Conservation (phyloP, 2,888 invertebrate genomes). For the Macaria notata region DNA sequence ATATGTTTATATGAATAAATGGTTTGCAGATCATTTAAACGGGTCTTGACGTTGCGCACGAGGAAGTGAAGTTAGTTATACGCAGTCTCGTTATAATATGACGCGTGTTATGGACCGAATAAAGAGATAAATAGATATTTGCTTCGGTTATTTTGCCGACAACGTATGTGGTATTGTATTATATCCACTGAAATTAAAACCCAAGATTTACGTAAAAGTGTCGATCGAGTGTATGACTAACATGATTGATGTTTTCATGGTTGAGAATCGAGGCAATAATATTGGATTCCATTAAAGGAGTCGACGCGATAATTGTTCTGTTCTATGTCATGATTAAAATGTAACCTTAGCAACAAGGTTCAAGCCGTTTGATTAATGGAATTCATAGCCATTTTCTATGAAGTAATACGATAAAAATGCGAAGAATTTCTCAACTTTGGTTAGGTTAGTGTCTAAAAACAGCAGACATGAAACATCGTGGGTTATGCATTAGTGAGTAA, state of each 20-base stretch:
- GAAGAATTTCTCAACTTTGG: too few species aligned
- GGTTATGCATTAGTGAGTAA: conserved; percentile 1
- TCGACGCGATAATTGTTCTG: conserved; percentile 8
- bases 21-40: conserved; percentile 2
- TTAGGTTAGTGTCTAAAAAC: background rate
- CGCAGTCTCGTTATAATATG: too few species aligned
- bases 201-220: background rate
- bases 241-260: conserved; percentile 8
- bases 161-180: too few species aligned
- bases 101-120: too few species aligned
- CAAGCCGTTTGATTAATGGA: background rate
- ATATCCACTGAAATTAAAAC: too few species aligned
- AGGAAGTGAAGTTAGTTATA: conserved; percentile 14
- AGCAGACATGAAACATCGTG: background rate
- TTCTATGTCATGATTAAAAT: conserved; percentile 9
- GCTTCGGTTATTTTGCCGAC: too few species aligned
- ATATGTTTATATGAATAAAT: conserved; percentile 6
- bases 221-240: conserved; percentile 3
- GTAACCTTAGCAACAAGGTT: conserved; percentile 10
- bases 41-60: conserved; percentile 1
- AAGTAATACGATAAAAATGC: too few species aligned
- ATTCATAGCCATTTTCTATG: background rate
- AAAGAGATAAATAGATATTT: too few species aligned
- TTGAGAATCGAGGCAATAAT: conserved; percentile 7
- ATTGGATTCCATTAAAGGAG: conserved; percentile 15